phyloP scores from a whole-genome alignment of 2,797 vertebrate species.

The Darevskia nairensis region DNA sequence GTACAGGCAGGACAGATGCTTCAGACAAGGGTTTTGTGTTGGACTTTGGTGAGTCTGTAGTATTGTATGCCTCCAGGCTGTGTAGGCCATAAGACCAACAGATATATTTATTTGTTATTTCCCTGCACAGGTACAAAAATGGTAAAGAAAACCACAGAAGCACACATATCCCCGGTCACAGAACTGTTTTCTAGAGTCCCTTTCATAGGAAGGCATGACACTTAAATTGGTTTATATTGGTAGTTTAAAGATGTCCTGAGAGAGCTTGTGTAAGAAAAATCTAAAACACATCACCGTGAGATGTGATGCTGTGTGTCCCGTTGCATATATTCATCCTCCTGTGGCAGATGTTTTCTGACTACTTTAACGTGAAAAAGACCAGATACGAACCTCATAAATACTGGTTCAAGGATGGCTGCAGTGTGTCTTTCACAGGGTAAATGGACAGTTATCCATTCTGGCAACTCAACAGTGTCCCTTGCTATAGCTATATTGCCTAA shows the following conservation, averaged over 20 bases:
- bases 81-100: background rate
- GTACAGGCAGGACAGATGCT: background rate
- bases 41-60: background rate
- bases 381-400: background rate
- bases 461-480: conserved; percentile 28
- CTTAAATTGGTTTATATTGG: background rate
- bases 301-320: background rate
- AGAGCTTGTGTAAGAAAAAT: background rate
- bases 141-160: background rate
- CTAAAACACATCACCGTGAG: background rate
- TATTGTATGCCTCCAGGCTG: background rate
- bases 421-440: conserved; percentile 8
- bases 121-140: background rate
- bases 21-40: background rate
- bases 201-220: background rate
- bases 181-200: background rate
- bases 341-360: background rate
- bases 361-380: background rate
- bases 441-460: conserved; percentile 34
- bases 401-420: background rate
- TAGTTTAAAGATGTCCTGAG: background rate
- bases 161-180: too few species aligned
- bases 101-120: background rate
- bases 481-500: background rate
- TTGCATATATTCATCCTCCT: background rate